phyloP scores from a whole-genome alignment of 2,113 vertebrate species.

The Ictalurus punctatus region DNA sequence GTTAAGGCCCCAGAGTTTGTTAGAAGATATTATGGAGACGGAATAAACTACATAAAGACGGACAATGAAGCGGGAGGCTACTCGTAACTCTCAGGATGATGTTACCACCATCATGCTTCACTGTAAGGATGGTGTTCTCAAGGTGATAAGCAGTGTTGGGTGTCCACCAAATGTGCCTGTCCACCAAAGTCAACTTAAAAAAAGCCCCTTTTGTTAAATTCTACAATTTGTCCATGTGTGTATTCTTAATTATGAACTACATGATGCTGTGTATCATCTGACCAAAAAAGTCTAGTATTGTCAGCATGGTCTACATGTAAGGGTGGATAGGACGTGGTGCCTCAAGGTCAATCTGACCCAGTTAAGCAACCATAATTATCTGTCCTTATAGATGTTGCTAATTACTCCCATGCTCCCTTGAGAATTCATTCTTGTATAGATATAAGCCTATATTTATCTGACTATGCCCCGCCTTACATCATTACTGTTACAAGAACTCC shows the following conservation, averaged over 20 bases:
- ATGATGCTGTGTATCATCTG: neutral
- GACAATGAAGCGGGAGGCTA: neutral
- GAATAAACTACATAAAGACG: no score
- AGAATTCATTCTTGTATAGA: slow-evolving; percentile 25
- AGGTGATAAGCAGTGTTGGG: neutral
- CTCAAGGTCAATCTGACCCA: slow-evolving; percentile 47
- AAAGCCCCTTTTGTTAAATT: neutral
- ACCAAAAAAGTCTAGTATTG: neutral
- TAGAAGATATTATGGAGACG: neutral
- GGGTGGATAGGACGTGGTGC: slow-evolving; percentile 7
- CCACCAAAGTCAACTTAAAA: neutral
- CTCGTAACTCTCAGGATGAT: neutral
- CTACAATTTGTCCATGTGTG: neutral
- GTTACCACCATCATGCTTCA: neutral
- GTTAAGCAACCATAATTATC: slow-evolving; percentile 51
- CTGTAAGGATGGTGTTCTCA: neutral
- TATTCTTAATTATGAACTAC: neutral
- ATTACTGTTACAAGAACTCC: neutral
- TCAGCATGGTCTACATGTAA: neutral
- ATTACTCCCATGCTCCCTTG: slow-evolving; percentile 31
- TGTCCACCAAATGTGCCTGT: neutral
- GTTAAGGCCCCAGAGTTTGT: neutral
- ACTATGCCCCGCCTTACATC: neutral
- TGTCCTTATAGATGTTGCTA: slow-evolving; percentile 51
- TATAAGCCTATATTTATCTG: slow-evolving; percentile 28